Evolutionary conservation across 2,797 vertebrate species (phyloP), one percentile per base, ranked within the genome.

Genomic region (Tolypeutes matacus): DNA sequence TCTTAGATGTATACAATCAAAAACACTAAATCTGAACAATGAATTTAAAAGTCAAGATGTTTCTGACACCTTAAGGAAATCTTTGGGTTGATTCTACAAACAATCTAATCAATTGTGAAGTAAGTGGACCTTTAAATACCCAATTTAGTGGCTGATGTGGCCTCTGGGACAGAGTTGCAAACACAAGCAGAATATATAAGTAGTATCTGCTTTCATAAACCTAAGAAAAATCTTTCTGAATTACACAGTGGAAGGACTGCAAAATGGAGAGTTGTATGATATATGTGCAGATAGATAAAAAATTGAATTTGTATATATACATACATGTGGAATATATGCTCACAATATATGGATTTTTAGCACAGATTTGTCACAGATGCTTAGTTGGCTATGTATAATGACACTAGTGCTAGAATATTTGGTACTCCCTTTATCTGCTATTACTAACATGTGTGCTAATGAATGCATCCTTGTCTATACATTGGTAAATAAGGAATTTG

Each of bases 391-490:
- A 11, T 87, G 90, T 90, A 62, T 31, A 42, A 84, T 69, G 18
- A 29, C 93, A 10, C 25, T 80, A 39, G 14, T 73, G 81, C 11
- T 86, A 49, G 21, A 78, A 34, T 86, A 64, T 80, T 86, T 85
- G 12, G n/a, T 64, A 64, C 20, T 91, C 17, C 65, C 17, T 67
- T 93, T 85, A 53, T 83, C 60, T 94, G 64, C 21, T 93, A 20
- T 29, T 80, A 49, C 49, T 89, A 84, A 69, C 25, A 89, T 80
- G 34, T 60, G 13, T 25, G 8, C 36, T 69, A 81, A 93, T 90
- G 92, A 96, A 96, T 94, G n/a, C 1, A 21, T 94, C 3, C 9
- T 93, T 84, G 72, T 29, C 64, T 5, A 29, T 88, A 73, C 5
- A 81, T 0, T 3, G 8, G 4, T 2, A 93, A 95, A 62, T 18